Base-by-base conservation (phyloP, 1,140 invertebrate genomes). In the Anthonomus grandis region DNA sequence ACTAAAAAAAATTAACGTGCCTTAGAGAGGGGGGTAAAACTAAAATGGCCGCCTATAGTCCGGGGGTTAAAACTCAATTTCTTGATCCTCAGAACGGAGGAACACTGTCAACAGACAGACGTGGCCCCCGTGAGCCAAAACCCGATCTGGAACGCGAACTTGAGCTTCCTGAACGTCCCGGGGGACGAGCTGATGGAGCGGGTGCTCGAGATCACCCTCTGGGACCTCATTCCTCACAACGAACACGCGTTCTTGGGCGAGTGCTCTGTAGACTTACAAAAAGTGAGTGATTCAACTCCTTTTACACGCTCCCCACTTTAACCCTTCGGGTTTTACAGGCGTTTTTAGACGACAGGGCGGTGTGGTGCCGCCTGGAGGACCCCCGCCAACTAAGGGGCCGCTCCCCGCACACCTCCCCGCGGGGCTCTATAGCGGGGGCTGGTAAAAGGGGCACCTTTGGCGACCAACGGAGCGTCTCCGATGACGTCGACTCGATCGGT, bases 141-240 rank as follows among this genome's bases (percentile, higher is more conserved):
- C 70, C 90, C 91, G 5, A 87, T 91, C 39, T 94, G 90, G 91
- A 93, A 93, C 67, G 89, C 90, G 12, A 93, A 89, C n/a, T 76
- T 93, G 15, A 86, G 86, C 47, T 90, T 93, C 70, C 78, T 83
- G 0, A 85, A 86, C 18, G 82, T 91, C 13, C 83, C 83, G 23
- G 86, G 84, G 1, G 89, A 91, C 57, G 81, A 86, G 63, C 73
- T 92, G 22, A 84, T 89, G 70, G 86, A 90, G 39, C 83, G 86
- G 52, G 83, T 85, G 12, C 80, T 95, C 19, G 91, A 93, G 67
- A 85, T 93, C 3, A 90, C 90, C 4, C 76, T 95, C 3, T 95
- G 92, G 91, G 91, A 93, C 70, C 81, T 86, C 49, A 83, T 84
- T 54, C 86, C 88, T 1, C 86, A 89, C 57, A 83, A 85, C 21